Evolutionary conservation across 2,113 vertebrate species (phyloP), one percentile per base, ranked within the genome.

Genomic region (Zosterops hypoxanthus): DNA sequence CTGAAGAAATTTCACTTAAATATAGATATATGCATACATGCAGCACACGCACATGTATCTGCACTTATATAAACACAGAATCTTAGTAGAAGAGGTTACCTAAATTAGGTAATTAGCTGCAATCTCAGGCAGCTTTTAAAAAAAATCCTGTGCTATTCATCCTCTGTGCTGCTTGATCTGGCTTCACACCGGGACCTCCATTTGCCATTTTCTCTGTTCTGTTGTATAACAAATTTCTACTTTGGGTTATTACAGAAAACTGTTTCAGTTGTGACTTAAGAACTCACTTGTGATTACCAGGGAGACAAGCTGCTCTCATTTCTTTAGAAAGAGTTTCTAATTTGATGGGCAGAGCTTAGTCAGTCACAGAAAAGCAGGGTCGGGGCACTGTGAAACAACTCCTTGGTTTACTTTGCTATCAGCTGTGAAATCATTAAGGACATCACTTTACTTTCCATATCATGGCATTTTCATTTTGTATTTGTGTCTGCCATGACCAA

Each of bases 221-320:
- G 76, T 90, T 95, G 82, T 88, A 29, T 92, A 96, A 95, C 85
- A 75, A 77, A 39, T 94, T 81, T 92, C 53, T 57, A 3, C 64
- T 75, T 93, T 0, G 0, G 29, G 12, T 78, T 94, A 66, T 84
- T 75, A 39, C 41, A 81, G 93, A n/a, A 86, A 90, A 92, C n/a
- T 84, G 34, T 90, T 93, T 92, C 82, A 61, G 72, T 82, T 92
- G 64, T 60, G 79, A 87, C 68, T 96, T 94, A 85, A 93, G 93
- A 92, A 72, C 39, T 47, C 71, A 28, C 85, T 91, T 1, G 3
- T 2, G 1, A 96, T 96, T 95, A 72, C 95, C 90, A 95, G 92
- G 92, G 94, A 95, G 92, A 97, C 96, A 90, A 93, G 90, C 90
- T 96, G 94, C 95, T 96, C 94, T 96, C 92, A 65, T 95, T 96